Percentiles rank a stretch among this genome's conserved stretches.
phyloP scores from a whole-genome alignment of 2,888 invertebrate genomes.

The Leucoma salicis region DNA sequence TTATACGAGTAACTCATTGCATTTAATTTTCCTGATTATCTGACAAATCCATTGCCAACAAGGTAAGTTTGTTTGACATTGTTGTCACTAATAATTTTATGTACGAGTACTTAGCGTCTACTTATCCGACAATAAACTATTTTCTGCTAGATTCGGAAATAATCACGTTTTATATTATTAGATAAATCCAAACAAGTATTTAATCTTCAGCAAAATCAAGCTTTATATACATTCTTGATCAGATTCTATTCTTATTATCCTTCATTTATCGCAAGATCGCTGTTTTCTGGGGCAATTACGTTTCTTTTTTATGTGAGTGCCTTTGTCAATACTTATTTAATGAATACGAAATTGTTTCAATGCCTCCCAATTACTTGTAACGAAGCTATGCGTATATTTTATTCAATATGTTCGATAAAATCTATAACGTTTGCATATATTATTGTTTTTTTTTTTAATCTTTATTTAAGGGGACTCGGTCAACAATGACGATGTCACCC shows the following conservation, averaged over 20 bases:
- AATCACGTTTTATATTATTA: not conserved
- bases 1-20: no score
- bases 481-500: no score
- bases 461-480: no score
- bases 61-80: no score
- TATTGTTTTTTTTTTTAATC: no score
- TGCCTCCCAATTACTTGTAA: constrained; percentile 1
- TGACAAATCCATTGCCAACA: no score
- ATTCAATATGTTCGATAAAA: not conserved
- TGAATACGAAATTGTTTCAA: constrained; percentile 6
- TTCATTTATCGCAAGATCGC: not conserved
- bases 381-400: not conserved
- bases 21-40: no score
- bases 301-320: not conserved
- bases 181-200: not conserved
- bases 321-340: constrained; percentile 3
- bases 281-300: not conserved
- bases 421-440: not conserved
- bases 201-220: not conserved
- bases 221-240: not conserved
- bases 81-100: no score
- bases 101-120: no score
- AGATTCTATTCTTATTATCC: not conserved
- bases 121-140: no score
- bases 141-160: no score